phyloP scores from a whole-genome alignment of 2,797 vertebrate species.

The Anabas testudineus region DNA sequence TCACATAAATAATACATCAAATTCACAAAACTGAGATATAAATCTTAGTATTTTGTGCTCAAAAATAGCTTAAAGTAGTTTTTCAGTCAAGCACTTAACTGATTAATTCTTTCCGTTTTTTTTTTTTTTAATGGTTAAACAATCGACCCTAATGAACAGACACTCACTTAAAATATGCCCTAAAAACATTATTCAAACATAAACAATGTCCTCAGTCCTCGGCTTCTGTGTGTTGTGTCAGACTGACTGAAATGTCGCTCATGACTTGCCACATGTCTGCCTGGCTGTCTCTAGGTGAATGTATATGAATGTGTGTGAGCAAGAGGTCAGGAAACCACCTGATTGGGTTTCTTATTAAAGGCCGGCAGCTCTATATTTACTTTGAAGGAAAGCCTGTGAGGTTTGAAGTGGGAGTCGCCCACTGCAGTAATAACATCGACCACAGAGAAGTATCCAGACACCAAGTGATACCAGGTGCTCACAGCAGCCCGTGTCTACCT shows the following conservation, averaged over 20 bases:
- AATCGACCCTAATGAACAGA: constrained; percentile 23
- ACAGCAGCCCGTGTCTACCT: neutral
- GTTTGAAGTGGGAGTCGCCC: constrained; percentile 21
- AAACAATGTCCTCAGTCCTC: constrained; percentile 35
- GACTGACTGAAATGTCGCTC: constrained; percentile 30
- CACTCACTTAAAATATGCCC: neutral
- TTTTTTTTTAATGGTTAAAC: too few relatives aligned
- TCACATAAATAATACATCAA: too few relatives aligned
- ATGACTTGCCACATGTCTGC: constrained; percentile 5
- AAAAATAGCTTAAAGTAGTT: too few relatives aligned
- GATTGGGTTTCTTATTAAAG: constrained; percentile 47
- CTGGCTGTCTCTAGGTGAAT: neutral
- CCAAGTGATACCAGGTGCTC: constrained; percentile 39
- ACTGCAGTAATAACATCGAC: constrained; percentile 27
- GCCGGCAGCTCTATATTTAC: constrained; percentile 52
- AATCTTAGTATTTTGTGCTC: too few relatives aligned
- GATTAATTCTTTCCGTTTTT: too few relatives aligned
- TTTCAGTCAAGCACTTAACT: too few relatives aligned
- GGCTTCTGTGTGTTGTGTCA: neutral
- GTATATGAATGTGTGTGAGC: constrained; percentile 11
- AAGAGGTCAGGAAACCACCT: constrained; percentile 61
- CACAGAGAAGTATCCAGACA: neutral
- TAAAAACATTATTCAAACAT: constrained; percentile 23
- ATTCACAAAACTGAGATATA: too few relatives aligned
- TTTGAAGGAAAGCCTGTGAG: constrained; percentile 15